Evolutionary conservation across 2,888 invertebrate genomes (phyloP).

Genomic region (Lithophane leautieri): DNA sequence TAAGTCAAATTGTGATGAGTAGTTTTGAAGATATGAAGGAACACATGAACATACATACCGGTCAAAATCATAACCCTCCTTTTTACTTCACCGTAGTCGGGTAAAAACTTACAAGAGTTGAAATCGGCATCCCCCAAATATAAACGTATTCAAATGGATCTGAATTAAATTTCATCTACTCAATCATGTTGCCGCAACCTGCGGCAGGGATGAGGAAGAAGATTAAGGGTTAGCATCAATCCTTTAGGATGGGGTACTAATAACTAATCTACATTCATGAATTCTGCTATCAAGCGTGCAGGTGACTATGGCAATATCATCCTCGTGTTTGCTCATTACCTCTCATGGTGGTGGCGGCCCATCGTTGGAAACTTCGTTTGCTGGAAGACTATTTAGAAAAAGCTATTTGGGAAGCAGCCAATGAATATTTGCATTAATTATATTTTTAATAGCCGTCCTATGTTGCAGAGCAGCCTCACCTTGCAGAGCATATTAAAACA

Average conservation of each 20-base stretch:
- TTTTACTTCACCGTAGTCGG: no score
- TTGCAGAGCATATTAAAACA: background rate
- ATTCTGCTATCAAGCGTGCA: slow-evolving; percentile 41
- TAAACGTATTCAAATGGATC: background rate
- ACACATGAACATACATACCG: no score
- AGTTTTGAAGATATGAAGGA: no score
- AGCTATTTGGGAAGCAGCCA: background rate
- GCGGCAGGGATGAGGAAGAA: background rate
- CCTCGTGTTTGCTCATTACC: slow-evolving; percentile 31
- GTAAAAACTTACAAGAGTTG: no score
- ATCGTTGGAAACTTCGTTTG: background rate
- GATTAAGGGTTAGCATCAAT: slow-evolving; percentile 15
- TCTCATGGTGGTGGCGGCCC: background rate
- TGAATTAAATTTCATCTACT: background rate
- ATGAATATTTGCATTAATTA: background rate
- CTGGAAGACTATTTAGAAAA: background rate
- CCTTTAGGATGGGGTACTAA: slow-evolving; percentile 27
- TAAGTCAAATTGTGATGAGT: no score
- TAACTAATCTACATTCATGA: slow-evolving; percentile 58
- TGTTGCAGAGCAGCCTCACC: no score
- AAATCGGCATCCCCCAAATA: background rate
- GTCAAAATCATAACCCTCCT: no score
- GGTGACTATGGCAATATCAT: slow-evolving; percentile 24
- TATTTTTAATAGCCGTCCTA: background rate
- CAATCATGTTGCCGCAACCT: slow-evolving; percentile 20